These are phyloP conservation scores for Thyatira batis DNA, from an alignment of 2,888 invertebrate genomes.

Conservation along the genomic window DNA sequence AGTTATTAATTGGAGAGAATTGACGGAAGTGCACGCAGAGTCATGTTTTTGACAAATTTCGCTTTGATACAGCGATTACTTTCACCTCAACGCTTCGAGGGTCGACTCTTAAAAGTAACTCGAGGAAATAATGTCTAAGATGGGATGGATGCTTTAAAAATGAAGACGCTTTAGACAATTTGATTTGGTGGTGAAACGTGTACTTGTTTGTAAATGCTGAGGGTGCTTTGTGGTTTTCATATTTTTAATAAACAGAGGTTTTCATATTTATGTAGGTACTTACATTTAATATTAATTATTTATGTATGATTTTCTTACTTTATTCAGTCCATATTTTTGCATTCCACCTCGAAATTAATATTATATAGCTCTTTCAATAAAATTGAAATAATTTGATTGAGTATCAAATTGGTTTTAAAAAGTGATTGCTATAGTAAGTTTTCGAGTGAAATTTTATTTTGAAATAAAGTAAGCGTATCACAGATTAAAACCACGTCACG, in stretches of 20 bases:
- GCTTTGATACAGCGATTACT: conserved; percentile 81
- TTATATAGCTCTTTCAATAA: no score
- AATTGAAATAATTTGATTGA: no score
- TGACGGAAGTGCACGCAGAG: conserved; percentile 76
- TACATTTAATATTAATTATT: no score
- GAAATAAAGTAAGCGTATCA: conserved; percentile 2
- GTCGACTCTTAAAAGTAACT: conserved; percentile 56
- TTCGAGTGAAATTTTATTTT: neutral
- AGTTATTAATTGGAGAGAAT: conserved; percentile 81
- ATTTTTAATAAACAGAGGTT: no score
- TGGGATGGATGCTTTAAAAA: conserved; percentile 28
- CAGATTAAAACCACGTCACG: conserved; percentile 29
- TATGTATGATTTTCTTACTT: no score
- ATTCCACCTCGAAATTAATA: neutral
- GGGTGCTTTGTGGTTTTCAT: neutral
- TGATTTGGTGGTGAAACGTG: neutral
- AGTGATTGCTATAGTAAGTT: neutral
- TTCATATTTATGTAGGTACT: no score
- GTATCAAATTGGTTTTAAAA: neutral
- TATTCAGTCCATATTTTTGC: neutral
- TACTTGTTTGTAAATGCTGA: neutral
- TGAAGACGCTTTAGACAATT: conserved; percentile 8
- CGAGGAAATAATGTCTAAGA: conserved; percentile 49
- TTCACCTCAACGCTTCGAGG: conserved; percentile 74
- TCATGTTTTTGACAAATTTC: conserved; percentile 82